Conservation (phyloP, 2,888 invertebrate genomes). For the Cetonia aurata region DNA sequence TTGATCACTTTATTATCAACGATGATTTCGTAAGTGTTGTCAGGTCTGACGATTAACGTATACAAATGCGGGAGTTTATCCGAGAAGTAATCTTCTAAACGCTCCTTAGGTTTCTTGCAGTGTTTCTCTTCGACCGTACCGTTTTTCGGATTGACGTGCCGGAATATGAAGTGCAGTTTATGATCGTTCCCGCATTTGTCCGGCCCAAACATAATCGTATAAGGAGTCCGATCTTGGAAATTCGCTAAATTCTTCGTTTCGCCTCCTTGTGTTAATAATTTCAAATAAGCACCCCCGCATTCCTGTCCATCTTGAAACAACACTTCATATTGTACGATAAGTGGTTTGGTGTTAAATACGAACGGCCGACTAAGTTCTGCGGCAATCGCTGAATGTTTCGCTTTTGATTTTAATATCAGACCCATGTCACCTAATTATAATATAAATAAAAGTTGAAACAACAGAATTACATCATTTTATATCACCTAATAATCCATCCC, state of each 20-base stretch:
- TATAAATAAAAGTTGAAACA: too few relatives aligned
- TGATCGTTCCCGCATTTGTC: conserved; percentile 98
- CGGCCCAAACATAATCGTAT: conserved; percentile 99
- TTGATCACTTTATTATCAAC: conserved; percentile 89
- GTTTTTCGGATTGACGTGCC: conserved; percentile 94
- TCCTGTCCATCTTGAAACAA: conserved; percentile 91
- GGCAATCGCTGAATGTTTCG: conserved; percentile 96
- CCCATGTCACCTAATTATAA: conserved; percentile 77
- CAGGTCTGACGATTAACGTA: conserved; percentile 81
- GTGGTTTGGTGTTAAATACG: conserved; percentile 84
- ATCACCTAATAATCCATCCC: conserved; percentile 67
- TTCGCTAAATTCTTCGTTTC: conserved; percentile 79
- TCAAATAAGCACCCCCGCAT: conserved; percentile 98
- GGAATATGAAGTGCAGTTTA: conserved; percentile 94
- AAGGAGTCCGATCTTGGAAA: conserved; percentile 94
- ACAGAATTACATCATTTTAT: too few relatives aligned
- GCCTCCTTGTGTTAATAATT: conserved; percentile 84
- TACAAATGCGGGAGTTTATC: conserved; percentile 95
- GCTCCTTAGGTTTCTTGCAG: conserved; percentile 89
- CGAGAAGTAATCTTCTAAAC: conserved; percentile 87
- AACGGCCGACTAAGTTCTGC: conserved; percentile 83
- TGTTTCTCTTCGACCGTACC: conserved; percentile 94
- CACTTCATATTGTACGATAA: conserved; percentile 94
- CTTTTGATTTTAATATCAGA: conserved; percentile 91
- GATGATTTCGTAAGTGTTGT: conserved; percentile 83